Conservation (phyloP, 2,113 vertebrate genomes). For the Megaleporinus macrocephalus region DNA sequence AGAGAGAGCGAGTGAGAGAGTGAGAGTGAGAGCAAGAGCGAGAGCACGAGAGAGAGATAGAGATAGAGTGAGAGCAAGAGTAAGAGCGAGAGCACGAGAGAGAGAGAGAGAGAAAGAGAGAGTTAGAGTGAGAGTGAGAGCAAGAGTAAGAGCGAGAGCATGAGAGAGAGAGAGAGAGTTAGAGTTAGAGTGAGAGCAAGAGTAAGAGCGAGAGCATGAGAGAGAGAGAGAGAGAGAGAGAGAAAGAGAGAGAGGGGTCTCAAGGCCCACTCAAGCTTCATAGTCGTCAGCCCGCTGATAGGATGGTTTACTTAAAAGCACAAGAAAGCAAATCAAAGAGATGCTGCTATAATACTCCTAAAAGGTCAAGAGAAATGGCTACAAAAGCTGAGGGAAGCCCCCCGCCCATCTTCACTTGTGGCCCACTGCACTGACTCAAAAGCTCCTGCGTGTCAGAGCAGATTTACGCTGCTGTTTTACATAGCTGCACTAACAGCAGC, state of each 20-base stretch:
- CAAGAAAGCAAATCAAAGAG: conserved; percentile 29
- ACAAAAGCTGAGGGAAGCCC: not conserved
- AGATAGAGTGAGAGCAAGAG: not conserved
- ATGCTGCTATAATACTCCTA: not conserved
- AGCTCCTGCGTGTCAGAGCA: not conserved
- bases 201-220: not conserved
- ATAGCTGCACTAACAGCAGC: not conserved
- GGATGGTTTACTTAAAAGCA: conserved; percentile 46
- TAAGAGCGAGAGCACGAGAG: not conserved
- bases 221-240: conserved; percentile 8
- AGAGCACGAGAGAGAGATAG: not conserved
- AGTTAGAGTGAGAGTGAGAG: conserved; percentile 1
- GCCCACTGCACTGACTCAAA: not conserved
- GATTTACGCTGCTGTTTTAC: not conserved
- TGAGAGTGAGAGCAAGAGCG: not conserved
- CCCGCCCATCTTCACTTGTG: not conserved
- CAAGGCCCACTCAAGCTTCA: conserved; percentile 14
- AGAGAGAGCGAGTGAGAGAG: not conserved
- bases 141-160: not conserved
- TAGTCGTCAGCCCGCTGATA: conserved; percentile 35
- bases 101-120: not conserved
- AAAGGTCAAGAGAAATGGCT: conserved; percentile 39
- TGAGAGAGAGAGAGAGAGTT: not conserved
- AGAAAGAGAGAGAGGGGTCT: not conserved
- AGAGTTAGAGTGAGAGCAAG: not conserved